Conservation (phyloP, 2,797 vertebrate genomes). For the Lepilemur ruficaudatus region DNA sequence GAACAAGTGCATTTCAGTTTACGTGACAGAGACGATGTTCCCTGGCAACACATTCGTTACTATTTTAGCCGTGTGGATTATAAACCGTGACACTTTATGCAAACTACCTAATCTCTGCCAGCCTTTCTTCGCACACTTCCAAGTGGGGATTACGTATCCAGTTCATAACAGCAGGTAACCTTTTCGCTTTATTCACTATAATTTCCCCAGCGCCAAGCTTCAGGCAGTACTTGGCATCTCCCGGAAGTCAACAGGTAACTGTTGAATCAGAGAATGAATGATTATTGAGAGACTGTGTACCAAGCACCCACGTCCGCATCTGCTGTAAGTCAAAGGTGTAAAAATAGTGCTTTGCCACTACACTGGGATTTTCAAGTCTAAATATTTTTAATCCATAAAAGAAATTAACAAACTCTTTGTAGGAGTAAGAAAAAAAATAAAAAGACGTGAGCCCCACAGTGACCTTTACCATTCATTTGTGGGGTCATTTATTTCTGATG, state of each 20-base stretch:
- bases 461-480: constrained; percentile 81
- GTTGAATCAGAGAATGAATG: neutral
- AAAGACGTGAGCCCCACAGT: constrained; percentile 58
- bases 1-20: neutral
- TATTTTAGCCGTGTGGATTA: neutral
- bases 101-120: no score
- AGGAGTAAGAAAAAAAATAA: constrained; percentile 60
- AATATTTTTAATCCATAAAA: constrained; percentile 55
- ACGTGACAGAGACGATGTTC: neutral
- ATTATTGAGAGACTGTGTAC: rapidly evolving
- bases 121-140: neutral
- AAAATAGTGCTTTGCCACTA: neutral
- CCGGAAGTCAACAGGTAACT: neutral
- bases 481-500: constrained; percentile 78
- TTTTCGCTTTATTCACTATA: neutral
- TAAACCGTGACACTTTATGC: neutral
- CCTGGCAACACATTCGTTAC: neutral
- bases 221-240: neutral
- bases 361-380: neutral
- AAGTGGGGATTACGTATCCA: neutral
- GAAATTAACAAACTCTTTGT: constrained; percentile 60
- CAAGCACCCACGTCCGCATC: rapidly evolving
- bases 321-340: neutral
- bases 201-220: neutral
- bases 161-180: no score